phyloP scores from a whole-genome alignment of 2,888 invertebrate species.

The Matsumyia berberina region DNA sequence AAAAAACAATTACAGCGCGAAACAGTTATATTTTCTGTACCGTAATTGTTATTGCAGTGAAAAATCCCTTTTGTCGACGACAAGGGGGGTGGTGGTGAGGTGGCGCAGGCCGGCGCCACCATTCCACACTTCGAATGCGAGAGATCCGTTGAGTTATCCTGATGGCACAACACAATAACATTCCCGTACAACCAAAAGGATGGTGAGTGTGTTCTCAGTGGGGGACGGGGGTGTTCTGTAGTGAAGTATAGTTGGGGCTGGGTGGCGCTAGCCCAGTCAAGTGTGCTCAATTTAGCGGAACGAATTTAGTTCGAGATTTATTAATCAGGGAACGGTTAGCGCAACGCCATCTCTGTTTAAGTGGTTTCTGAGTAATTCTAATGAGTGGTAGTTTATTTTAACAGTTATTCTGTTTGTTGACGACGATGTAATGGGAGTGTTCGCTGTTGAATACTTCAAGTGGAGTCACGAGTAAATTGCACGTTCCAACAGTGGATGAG shows the following conservation, averaged over 20 bases:
- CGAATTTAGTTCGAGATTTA: slow-evolving; percentile 69
- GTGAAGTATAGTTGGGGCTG: neutral
- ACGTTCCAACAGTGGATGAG: no score
- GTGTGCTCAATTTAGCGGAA: slow-evolving; percentile 66
- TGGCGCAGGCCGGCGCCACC: slow-evolving; percentile 12
- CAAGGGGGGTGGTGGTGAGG: neutral
- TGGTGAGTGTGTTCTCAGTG: neutral
- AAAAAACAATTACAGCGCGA: slow-evolving; percentile 74
- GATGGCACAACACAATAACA: slow-evolving; percentile 14
- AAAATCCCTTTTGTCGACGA: slow-evolving; percentile 60
- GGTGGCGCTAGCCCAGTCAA: neutral
- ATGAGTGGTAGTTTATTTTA: slow-evolving; percentile 54
- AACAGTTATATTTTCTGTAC: slow-evolving; percentile 71
- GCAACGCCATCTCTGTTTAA: slow-evolving; percentile 51
- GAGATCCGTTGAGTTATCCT: slow-evolving; percentile 32
- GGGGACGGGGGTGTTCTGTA: neutral
- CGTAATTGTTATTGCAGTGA: slow-evolving; percentile 72
- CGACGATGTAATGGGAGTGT: neutral
- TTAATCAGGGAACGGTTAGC: slow-evolving; percentile 59
- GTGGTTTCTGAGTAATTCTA: slow-evolving; percentile 61
- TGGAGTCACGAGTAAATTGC: no score
- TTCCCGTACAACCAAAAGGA: slow-evolving; percentile 14
- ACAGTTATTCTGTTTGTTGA: slow-evolving; percentile 43
- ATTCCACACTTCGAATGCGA: slow-evolving; percentile 4
- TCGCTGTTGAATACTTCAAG: no score